Base-by-base conservation (phyloP, 2,888 invertebrate species). In the Nephrocerus scutellatus region DNA sequence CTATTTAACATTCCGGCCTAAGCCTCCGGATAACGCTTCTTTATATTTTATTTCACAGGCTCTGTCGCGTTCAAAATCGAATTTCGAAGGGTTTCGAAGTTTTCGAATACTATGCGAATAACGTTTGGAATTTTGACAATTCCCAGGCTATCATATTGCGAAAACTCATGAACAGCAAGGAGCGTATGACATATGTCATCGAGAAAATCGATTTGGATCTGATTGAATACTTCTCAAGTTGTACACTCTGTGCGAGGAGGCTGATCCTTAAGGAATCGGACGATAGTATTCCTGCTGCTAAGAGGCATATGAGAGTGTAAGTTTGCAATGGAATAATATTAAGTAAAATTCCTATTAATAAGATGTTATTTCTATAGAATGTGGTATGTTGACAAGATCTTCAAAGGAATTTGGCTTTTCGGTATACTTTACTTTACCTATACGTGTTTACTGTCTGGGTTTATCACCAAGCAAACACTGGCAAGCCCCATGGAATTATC, bases 101-200 rank as follows among this genome's bases (percentile, higher is more conserved):
- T 1, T 84, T 93, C 56, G 87, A 90, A 59, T 92, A 90, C 62
- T 93, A 93, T 68, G 89, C 91, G 0, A 87, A 84, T 61, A 86
- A 87, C 59, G 87, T 89, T 46, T 93, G 93, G 92, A 83, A 84
- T 57, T 89, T 90, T 63, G 79, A 80, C 29, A 87, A 85, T 14
- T 74, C 79, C 33, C 76, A 78, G 46, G 74, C 80, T 0, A 64
- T 77, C 7, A 60, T 67, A 6, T 50, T 83, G 1, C 68, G 85
- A 20, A 61, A 68, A 3, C 60, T 69, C 5, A 69, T 87, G 50
- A 87, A 86, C 56, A 70, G 74, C 0, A 70, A 67, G 39, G 88
- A 88, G 59, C 71, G 73, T 29, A 51, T 69, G 5, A 75, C 73
- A 21, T 88, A 84, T 56, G 79, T 82, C 43, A 67, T 84, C 1